Conservation (phyloP, 2,113 vertebrate genomes). For the Scophthalmus maximus region DNA sequence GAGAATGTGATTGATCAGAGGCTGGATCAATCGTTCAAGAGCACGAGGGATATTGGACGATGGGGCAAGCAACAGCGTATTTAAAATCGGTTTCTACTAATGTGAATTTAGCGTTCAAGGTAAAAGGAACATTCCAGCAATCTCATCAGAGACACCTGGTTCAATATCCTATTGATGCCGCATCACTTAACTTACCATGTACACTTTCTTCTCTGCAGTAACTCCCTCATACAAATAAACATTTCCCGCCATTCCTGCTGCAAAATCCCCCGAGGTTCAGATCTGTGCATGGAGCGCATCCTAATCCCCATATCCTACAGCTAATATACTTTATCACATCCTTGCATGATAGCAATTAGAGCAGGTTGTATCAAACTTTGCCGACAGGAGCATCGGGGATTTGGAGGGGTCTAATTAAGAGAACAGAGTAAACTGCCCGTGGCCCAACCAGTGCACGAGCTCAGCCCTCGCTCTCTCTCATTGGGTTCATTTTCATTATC, state of each 20-base stretch:
- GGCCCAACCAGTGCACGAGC: slow-evolving; percentile 19
- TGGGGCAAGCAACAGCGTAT: slow-evolving; percentile 28
- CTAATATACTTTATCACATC: slow-evolving; percentile 71
- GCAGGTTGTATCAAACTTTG: slow-evolving; percentile 64
- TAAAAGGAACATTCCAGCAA: slow-evolving; percentile 45
- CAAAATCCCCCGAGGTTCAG: slow-evolving; percentile 35
- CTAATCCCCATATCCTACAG: slow-evolving; percentile 69
- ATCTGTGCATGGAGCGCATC: slow-evolving; percentile 51
- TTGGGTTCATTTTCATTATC: slow-evolving; percentile 53
- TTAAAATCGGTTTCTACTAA: slow-evolving; percentile 61
- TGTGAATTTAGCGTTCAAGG: slow-evolving; percentile 57
- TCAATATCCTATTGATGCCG: slow-evolving; percentile 66
- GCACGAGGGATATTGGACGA: slow-evolving; percentile 18
- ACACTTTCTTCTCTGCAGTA: slow-evolving; percentile 28
- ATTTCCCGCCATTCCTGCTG: slow-evolving; percentile 37
- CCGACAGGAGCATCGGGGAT: slow-evolving; percentile 61
- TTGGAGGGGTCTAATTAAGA: slow-evolving; percentile 72
- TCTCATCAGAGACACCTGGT: slow-evolving; percentile 57
- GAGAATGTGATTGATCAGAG: slow-evolving; percentile 30
- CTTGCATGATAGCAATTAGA: slow-evolving; percentile 68
- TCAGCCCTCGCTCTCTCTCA: slow-evolving; percentile 29
- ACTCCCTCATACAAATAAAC: slow-evolving; percentile 45
- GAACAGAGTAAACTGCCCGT: slow-evolving; percentile 62
- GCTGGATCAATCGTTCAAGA: slow-evolving; percentile 27
- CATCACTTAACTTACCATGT: slow-evolving; percentile 49